Evolutionary conservation across 2,113 vertebrate species (phyloP).

Genomic region (Heterotis niloticus): DNA sequence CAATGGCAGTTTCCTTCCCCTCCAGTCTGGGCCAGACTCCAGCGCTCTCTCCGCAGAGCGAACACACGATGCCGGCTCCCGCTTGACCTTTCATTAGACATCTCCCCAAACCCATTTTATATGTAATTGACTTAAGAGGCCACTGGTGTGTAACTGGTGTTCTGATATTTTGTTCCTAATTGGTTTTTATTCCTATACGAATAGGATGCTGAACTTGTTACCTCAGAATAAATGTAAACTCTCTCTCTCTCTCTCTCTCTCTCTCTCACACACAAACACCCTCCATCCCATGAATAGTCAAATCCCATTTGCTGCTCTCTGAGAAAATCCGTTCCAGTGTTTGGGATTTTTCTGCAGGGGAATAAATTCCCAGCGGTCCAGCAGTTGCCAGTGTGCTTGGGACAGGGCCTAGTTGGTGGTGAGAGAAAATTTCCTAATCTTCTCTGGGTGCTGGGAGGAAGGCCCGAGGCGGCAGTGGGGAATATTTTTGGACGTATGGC

Average conservation of each 20-base stretch:
- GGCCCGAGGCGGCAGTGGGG: not conserved
- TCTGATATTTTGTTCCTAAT: conserved; percentile 49
- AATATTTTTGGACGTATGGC: no score
- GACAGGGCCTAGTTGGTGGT: conserved; percentile 58
- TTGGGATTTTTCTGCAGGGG: conserved; percentile 32
- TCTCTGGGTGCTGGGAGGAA: conserved; percentile 45
- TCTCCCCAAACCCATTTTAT: conserved; percentile 40
- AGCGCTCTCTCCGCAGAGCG: conserved; percentile 25
- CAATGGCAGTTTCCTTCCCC: conserved; percentile 27
- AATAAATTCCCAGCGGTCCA: conserved; percentile 49
- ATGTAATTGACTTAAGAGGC: conserved; percentile 49
- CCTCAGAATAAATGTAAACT: conserved; percentile 26
- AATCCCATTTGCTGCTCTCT: not conserved
- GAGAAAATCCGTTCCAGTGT: conserved; percentile 13
- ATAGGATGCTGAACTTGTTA: conserved; percentile 45
- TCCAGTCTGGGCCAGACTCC: conserved; percentile 51
- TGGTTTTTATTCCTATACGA: conserved; percentile 51
- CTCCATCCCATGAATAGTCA: conserved; percentile 18
- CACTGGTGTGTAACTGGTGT: conserved; percentile 39
- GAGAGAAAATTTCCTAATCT: conserved; percentile 63
- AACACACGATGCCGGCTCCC: conserved; percentile 37
- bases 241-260: not conserved
- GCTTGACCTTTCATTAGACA: conserved; percentile 45
- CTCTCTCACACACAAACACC: no score
- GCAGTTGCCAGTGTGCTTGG: conserved; percentile 49